A percentile compares a stretch with the other conserved stretches of the same genome.
phyloP scores from a whole-genome alignment of 2,888 invertebrate species.

The Antitype chi region DNA sequence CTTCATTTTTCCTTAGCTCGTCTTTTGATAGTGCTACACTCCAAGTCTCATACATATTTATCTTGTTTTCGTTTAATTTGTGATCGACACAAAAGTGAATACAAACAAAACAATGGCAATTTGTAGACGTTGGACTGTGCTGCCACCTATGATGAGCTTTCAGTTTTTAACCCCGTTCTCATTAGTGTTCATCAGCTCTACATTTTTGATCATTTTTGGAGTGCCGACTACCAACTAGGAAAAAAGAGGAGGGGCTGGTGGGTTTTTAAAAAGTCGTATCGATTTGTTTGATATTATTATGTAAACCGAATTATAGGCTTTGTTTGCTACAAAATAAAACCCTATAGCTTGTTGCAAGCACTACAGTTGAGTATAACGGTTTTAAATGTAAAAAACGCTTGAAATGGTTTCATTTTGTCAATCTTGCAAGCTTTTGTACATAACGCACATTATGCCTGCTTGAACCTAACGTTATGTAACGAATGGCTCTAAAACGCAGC shows the following conservation, averaged over 20 bases:
- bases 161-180: too few species aligned
- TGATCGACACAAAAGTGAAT: too few species aligned
- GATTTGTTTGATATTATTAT: neutral
- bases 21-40: too few species aligned
- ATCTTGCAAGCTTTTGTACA: conserved; percentile 52
- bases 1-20: too few species aligned
- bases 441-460: conserved; percentile 15
- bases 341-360: neutral
- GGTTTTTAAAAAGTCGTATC: neutral
- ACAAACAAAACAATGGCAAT: too few species aligned
- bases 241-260: neutral
- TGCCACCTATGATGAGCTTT: too few species aligned
- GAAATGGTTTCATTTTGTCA: conserved; percentile 45
- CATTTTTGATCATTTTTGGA: neutral
- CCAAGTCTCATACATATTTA: too few species aligned
- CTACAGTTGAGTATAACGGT: neutral
- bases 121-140: too few species aligned
- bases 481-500: conserved; percentile 21
- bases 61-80: too few species aligned
- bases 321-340: neutral
- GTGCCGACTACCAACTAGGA: neutral
- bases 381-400: neutral
- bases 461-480: conserved; percentile 16
- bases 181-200: neutral
- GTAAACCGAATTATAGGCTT: neutral